Evolutionary conservation across 2,113 vertebrate species (phyloP).

Genomic region (Uropsilus gracilis): DNA sequence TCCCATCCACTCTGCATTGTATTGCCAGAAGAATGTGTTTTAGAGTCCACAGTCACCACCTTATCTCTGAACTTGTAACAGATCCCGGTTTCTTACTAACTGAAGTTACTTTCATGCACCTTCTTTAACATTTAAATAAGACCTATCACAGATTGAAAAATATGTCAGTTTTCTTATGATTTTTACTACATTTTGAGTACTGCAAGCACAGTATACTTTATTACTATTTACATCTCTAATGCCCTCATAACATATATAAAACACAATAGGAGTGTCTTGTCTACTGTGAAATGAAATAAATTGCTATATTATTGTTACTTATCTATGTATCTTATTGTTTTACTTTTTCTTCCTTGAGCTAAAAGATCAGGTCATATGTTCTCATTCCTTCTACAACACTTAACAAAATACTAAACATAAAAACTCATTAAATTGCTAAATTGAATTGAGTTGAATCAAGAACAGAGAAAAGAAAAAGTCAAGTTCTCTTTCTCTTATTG

Average conservation of each 20-base stretch:
- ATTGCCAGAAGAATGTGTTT: neutral
- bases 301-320: neutral
- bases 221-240: neutral
- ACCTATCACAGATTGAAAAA: neutral
- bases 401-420: neutral
- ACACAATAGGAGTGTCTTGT: neutral
- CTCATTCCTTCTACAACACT: neutral
- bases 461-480: neutral
- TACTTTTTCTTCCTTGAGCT: neutral
- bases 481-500: conserved; percentile 16
- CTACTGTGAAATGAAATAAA: neutral
- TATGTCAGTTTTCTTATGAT: neutral
- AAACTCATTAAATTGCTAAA: conserved; percentile 10
- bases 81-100: neutral
- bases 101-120: neutral
- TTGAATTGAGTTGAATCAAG: neutral
- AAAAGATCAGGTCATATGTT: neutral
- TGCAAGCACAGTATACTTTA: neutral
- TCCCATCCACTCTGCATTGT: neutral
- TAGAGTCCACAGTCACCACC: neutral
- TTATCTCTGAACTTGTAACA: neutral
- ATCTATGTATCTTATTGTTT: neutral
- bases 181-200: conserved; percentile 18
- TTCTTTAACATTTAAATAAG: neutral
- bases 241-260: neutral